phyloP scores from a whole-genome alignment of 2,797 vertebrate species.

The Lophotriccus pileatus region DNA sequence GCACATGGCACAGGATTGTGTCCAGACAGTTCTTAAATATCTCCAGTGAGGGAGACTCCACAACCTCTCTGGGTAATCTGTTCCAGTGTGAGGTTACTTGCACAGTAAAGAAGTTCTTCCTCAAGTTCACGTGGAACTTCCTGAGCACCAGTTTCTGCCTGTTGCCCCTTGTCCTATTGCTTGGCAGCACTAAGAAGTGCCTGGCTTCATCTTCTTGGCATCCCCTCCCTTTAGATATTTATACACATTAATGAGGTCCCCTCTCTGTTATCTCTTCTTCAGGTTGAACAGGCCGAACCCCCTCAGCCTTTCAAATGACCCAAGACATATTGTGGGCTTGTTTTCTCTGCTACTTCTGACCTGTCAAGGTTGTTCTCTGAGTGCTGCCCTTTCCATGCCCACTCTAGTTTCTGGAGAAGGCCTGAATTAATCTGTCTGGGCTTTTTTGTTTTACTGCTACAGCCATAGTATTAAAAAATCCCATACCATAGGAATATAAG shows the following conservation, averaged over 20 bases:
- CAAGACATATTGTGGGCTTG: background rate
- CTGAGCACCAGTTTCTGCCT: background rate
- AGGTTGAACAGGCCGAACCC: background rate
- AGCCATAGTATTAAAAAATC: background rate
- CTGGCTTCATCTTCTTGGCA: background rate
- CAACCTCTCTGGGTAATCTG: background rate
- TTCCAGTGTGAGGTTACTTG: background rate
- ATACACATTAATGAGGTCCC: background rate
- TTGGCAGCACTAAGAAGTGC: background rate
- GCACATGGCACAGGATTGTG: background rate
- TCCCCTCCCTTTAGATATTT: background rate
- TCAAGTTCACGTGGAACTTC: background rate
- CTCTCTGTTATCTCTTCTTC: background rate
- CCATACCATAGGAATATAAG: background rate
- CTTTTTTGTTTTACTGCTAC: background rate
- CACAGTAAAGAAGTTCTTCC: background rate
- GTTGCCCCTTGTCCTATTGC: background rate
- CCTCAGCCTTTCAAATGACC: background rate
- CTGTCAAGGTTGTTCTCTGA: background rate
- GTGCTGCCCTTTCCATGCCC: background rate
- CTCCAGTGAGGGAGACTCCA: background rate
- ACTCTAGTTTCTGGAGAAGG: background rate
- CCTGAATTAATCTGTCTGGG: background rate
- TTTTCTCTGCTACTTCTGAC: background rate
- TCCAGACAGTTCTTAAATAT: rapidly evolving